Percentiles rank a stretch among this genome's conserved stretches.
Evolutionary conservation across 2,797 vertebrate species (phyloP).

Genomic region (Eleutherodactylus coqui): DNA sequence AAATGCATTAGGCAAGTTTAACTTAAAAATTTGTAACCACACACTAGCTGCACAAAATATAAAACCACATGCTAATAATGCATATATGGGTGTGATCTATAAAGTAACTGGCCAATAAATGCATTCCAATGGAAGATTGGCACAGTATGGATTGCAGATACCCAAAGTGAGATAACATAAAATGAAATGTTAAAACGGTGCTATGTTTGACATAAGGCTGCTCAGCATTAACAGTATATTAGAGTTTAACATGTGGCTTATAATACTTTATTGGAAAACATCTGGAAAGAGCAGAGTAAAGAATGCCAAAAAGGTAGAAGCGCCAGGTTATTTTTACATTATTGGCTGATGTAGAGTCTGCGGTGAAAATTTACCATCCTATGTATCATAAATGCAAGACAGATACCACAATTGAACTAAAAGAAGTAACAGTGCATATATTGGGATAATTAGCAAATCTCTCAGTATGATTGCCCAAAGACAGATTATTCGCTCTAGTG

Average conservation of each 20-base stretch:
- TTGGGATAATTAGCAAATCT: not conserved
- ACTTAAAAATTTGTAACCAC: not conserved
- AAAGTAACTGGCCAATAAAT: not conserved
- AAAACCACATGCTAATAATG: not conserved
- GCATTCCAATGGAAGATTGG: not conserved
- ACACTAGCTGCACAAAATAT: not conserved
- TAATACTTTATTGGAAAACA: constrained; percentile 35
- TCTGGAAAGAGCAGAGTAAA: constrained; percentile 24
- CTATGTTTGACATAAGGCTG: not conserved
- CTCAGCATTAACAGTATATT: constrained; percentile 2
- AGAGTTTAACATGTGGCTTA: constrained; percentile 33
- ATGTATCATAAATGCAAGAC: not conserved
- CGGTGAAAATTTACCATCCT: constrained; percentile 3
- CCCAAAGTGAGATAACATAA: not conserved
- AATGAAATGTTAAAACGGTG: not conserved
- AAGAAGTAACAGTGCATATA: not conserved
- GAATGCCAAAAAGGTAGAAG: constrained; percentile 23
- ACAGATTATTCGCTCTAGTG: not conserved
- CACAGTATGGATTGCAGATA: not conserved
- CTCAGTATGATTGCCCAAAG: not conserved
- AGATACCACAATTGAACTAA: not conserved
- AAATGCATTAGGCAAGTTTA: not conserved
- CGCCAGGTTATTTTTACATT: not conserved
- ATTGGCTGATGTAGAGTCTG: not conserved
- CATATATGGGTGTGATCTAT: not conserved